A percentile compares a stretch with the other conserved stretches of the same genome.
phyloP scores from a whole-genome alignment of 2,113 vertebrate genomes.

The Heptranchias perlo region DNA sequence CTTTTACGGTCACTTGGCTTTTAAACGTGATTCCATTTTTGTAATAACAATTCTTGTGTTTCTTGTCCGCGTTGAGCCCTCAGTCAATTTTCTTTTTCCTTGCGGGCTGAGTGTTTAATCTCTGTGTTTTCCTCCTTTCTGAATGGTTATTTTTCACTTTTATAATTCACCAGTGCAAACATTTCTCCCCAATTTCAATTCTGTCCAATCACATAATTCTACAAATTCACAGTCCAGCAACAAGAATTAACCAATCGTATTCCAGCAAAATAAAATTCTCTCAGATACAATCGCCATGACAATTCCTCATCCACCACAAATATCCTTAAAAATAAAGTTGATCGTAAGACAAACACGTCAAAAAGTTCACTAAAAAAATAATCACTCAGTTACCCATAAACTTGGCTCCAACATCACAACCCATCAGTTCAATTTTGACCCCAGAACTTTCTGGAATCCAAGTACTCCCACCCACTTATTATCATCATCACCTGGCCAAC shows the following conservation, averaged over 20 bases:
- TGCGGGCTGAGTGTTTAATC: not conserved
- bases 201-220: not conserved
- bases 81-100: not conserved
- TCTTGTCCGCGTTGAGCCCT: not conserved
- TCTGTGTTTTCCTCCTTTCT: not conserved
- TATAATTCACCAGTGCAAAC: not conserved
- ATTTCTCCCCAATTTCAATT: not conserved
- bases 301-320: not conserved
- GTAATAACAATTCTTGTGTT: not conserved
- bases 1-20: not conserved
- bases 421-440: not conserved
- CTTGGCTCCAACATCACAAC: not conserved
- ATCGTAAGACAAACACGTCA: not conserved
- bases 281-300: not conserved
- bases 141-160: not conserved
- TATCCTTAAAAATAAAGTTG: not conserved
- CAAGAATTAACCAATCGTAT: not conserved
- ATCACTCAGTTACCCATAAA: not conserved
- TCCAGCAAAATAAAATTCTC: not conserved
- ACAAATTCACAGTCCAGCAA: not conserved
- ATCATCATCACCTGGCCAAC: not conserved
- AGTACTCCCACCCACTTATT: not conserved
- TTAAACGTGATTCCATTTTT: not conserved
- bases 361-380: not conserved
- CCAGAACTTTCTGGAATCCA: not conserved